Evolutionary conservation across 2,797 vertebrate species (phyloP).

Genomic region (Dicrostonyx torquatus): DNA sequence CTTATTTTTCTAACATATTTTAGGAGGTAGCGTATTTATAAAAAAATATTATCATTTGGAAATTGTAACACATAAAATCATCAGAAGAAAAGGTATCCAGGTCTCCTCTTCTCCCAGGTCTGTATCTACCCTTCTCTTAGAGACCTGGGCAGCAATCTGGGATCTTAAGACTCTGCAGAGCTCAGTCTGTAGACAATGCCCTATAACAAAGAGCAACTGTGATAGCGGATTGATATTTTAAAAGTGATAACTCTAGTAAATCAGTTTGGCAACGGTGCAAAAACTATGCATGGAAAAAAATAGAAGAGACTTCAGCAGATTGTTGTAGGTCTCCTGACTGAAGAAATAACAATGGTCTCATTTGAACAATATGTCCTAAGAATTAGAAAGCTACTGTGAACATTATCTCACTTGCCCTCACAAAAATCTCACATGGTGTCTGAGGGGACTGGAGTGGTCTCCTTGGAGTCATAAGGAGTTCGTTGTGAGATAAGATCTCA

Average conservation of each 20-base stretch:
- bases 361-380: not conserved
- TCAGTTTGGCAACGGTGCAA: constrained; percentile 21
- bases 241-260: constrained; percentile 34
- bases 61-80: not conserved
- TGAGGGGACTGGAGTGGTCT: not conserved
- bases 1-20: constrained; percentile 22
- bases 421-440: not conserved
- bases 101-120: not conserved
- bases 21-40: constrained; percentile 3
- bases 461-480: not conserved
- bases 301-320: not conserved
- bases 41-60: constrained; percentile 24
- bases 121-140: not conserved
- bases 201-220: not conserved
- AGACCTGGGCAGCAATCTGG: not conserved
- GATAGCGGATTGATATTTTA: constrained; percentile 25
- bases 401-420: not conserved
- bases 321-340: not conserved
- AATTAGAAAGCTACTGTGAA: not conserved
- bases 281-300: constrained; percentile 39
- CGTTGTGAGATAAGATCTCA: not conserved
- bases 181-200: constrained; percentile 18
- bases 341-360: not conserved
- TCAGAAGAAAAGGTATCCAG: not conserved
- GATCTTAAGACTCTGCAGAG: not conserved